phyloP scores from a whole-genome alignment of 2,113 vertebrate genomes.

The Neodon shergylaensis region DNA sequence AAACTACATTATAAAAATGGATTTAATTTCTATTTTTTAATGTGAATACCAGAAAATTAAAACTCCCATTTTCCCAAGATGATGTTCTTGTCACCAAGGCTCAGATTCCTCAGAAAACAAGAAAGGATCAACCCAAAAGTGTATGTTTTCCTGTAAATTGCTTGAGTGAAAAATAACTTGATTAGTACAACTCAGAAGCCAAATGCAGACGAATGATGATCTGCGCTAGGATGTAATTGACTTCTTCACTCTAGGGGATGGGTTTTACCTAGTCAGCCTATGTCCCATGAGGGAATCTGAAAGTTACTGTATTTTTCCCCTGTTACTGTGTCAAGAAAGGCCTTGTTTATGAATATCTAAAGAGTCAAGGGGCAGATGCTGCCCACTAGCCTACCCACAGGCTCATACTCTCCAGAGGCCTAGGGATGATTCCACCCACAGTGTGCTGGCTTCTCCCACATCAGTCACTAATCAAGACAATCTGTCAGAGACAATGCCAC shows the following conservation, averaged over 20 bases:
- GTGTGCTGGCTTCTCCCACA: background rate
- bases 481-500: background rate
- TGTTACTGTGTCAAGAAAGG: conserved; percentile 86
- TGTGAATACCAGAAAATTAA: background rate
- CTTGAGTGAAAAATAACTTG: background rate
- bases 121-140: background rate
- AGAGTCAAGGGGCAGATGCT: background rate
- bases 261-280: conserved; percentile 75
- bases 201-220: conserved; percentile 79
- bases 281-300: conserved; percentile 63
- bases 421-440: background rate
- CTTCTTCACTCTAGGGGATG: background rate
- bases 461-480: background rate
- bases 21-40: background rate
- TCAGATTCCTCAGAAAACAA: background rate
- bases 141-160: background rate
- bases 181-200: conserved; percentile 57
- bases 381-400: background rate
- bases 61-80: background rate
- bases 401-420: background rate
- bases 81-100: background rate
- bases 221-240: conserved; percentile 78
- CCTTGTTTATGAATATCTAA: conserved; percentile 81
- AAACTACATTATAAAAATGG: background rate
- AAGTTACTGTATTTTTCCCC: conserved; percentile 82